Conservation (phyloP, 2,888 invertebrate species). For the Ypsolopha scabrella region DNA sequence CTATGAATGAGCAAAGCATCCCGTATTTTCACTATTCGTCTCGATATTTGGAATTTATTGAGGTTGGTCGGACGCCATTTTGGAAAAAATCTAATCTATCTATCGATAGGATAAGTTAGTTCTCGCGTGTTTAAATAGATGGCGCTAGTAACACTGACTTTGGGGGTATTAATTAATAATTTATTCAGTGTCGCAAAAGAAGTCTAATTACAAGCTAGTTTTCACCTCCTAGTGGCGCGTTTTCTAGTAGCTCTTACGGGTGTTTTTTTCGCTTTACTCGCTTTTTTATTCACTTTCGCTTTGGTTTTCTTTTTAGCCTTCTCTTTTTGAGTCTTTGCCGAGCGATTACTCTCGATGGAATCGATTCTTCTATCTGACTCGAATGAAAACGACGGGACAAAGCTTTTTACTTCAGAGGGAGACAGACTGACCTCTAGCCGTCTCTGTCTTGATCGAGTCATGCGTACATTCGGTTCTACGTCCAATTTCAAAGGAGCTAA, state of each 20-base stretch:
- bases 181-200: too few species aligned
- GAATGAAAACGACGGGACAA: conserved; percentile 40
- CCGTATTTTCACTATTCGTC: conserved; percentile 35
- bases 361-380: conserved; percentile 43
- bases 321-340: conserved; percentile 23
- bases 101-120: too few species aligned
- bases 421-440: conserved; percentile 49
- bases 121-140: conserved; percentile 10
- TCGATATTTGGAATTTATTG: conserved; percentile 36
- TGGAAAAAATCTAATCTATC: conserved; percentile 7
- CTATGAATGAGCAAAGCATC: conserved; percentile 36
- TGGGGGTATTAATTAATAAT: background rate
- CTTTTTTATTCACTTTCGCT: conserved; percentile 5
- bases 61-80: conserved; percentile 23
- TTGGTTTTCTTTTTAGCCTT: conserved; percentile 10
- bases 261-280: conserved; percentile 32
- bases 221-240: conserved; percentile 43
- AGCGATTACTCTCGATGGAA: conserved; percentile 38
- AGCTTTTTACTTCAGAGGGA: conserved; percentile 37
- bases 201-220: conserved; percentile 6
- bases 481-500: conserved; percentile 22
- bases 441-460: conserved; percentile 48
- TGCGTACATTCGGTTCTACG: conserved; percentile 28
- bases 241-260: conserved; percentile 34
- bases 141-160: conserved; percentile 12